Base-by-base conservation (phyloP, 2,888 invertebrate species). In the Torymus aiolomorphi region DNA sequence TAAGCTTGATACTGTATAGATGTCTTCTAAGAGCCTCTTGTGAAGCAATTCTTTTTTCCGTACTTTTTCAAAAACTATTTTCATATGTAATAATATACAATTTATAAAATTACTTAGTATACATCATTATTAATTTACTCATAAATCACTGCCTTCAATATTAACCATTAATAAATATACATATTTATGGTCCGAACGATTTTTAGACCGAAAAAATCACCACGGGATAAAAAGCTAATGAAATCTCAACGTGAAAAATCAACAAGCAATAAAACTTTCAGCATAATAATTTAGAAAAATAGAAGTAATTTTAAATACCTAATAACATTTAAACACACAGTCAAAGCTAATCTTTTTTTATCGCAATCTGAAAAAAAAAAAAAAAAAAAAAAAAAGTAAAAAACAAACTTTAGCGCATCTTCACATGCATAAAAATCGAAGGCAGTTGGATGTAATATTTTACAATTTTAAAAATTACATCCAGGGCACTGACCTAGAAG, bases 401-500 rank as follows among this genome's bases (percentile, higher is more conserved):
- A 59, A 74, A 61, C 59, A 69, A 76, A 76, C 76, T 83, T 81
- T 65, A 66, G 81, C 83, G 82, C 83, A 82, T 80, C 82, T 82
- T 82, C 83, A 81, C 81, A 75, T 80, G 80, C 75, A 71, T 59
- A 73, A 79, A 67, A 80, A 71, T 67, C 65, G 78, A 73, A 80
- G 75, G 78, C 76, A 80, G 76, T 69, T 70, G 31, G 57, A 72
- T 72, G 42, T 72, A 72, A 52, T 13, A 20, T 18, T 54, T 70
- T 70, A 74, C 42, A 51, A 78, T 65, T 69, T 82, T 79, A 74
- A 76, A 76, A 71, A 66, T 86, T 88, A 89, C 81, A 90, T 87
- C 90, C 90, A 90, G 84, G 88, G 83, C 81, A 89, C 88, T 91
- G 92, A 95, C 95, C 95, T 95, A 93, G 95, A 94, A 85, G 94